These are phyloP conservation scores for Atta cephalotes DNA, from an alignment of 1,140 invertebrate genomes.

Conservation along the genomic window DNA sequence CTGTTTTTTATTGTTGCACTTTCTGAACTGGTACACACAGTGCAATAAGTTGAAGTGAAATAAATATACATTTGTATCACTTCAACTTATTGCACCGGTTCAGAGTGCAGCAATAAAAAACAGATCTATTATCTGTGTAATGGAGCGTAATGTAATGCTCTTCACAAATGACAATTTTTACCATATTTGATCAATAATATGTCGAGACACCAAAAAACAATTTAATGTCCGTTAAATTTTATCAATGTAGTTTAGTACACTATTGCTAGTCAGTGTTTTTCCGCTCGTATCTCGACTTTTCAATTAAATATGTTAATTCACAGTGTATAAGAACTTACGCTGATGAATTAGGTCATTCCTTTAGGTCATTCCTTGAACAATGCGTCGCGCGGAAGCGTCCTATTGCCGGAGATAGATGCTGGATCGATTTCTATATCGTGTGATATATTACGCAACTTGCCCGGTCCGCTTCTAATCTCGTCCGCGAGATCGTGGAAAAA, in stretches of 20 bases:
- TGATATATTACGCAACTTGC: conserved; percentile 22
- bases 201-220: neutral
- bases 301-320: neutral
- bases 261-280: neutral
- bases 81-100: too few species aligned
- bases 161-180: neutral
- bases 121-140: neutral
- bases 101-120: too few species aligned
- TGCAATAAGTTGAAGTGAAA: too few species aligned
- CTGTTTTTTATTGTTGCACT: too few species aligned
- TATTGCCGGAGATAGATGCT: conserved; percentile 3
- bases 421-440: neutral
- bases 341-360: neutral
- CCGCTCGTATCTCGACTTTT: neutral
- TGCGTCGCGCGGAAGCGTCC: neutral
- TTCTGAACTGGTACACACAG: too few species aligned
- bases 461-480: conserved; percentile 31
- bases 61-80: too few species aligned
- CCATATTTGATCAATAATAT: neutral
- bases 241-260: neutral
- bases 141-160: neutral
- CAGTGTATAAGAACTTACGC: neutral
- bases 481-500: conserved; percentile 35
- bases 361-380: conserved; percentile 12
- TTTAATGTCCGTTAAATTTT: neutral